Evolutionary conservation across 2,113 vertebrate genomes (phyloP), one percentile per base, ranked within the genome.

Genomic region (Aythya baeri): DNA sequence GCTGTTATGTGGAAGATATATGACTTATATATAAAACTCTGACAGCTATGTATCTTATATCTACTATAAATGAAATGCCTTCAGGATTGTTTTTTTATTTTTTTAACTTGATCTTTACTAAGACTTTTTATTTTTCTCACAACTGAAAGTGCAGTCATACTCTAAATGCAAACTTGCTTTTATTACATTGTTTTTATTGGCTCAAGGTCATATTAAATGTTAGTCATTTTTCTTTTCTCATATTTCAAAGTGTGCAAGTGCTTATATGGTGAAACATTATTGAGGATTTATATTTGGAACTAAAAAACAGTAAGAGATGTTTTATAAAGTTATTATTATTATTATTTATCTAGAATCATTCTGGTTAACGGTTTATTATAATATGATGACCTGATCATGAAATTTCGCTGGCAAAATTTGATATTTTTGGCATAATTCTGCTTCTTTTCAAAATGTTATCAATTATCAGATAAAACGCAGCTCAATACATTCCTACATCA

Each of bases 51-150:
- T 83, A 59, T 91, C 89, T 96, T 81, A 43, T 23, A 66, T 25
- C 34, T 80, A 36, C 29, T 76, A 74, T 46, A 91, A 91, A 94
- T 94, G 63, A 95, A 93, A 89, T 80, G 89, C 79, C 26, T 83
- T 93, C 31, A 85, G 89, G n/a, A 49, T 26, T 5, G 36, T 73
- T 86, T 95, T 91, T 55, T 7, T 41, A 41, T 41, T 41, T 41
- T 41, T 65, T 65, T 41, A 65, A 85, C 74, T 79, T 55, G 12
- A 87, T 86, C 36, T 70, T 94, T 58, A 55, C 80, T 76, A 55
- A 89, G 76, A 82, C 31, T 49, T 49, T 49, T 46, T 62, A 1
- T 85, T 85, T 88, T 79, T 85, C 41, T 83, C 78, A 67, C 78
- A 91, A 57, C 7, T 65, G 27, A 72, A 93, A 91, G 6, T 12